Percentiles rank a stretch among this genome's conserved stretches.
Evolutionary conservation across 2,888 invertebrate genomes (phyloP).

Genomic region (Nomada ferruginata): DNA sequence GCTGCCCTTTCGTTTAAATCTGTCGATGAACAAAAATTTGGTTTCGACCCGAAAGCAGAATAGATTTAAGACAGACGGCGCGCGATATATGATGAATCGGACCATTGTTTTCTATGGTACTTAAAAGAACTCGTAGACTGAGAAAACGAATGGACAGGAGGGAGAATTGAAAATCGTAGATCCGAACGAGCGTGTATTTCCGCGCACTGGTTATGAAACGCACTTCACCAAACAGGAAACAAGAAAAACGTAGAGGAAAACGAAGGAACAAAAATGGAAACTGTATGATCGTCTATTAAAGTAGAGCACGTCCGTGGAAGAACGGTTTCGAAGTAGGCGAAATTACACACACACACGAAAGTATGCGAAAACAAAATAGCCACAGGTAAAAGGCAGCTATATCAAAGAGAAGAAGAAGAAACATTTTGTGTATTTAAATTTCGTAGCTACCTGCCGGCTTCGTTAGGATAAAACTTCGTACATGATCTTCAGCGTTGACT

Average conservation of each 20-base stretch:
- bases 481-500: conserved; percentile 59
- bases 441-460: conserved; percentile 49
- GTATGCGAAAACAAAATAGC: conserved; percentile 11
- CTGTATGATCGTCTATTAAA: conserved; percentile 7
- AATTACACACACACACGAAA: too few relatives aligned
- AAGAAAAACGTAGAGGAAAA: not conserved
- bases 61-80: too few relatives aligned
- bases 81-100: not conserved
- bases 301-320: conserved; percentile 1
- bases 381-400: not conserved
- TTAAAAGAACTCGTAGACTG: conserved; percentile 38
- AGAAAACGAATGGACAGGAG: conserved; percentile 5
- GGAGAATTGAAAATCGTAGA: conserved; percentile 45
- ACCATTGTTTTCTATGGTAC: not conserved
- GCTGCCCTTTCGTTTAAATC: conserved; percentile 20
- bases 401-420: conserved; percentile 30
- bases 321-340: conserved; percentile 28
- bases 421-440: conserved; percentile 31
- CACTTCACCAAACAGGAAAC: conserved; percentile 50
- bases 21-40: too few relatives aligned
- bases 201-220: conserved; percentile 70
- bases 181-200: conserved; percentile 33
- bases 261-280: conserved; percentile 28
- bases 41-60: too few relatives aligned
- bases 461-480: conserved; percentile 52